Evolutionary conservation across 92 coral and sea anemone species (phyloP).

Genomic region (Meandrina meandrites): DNA sequence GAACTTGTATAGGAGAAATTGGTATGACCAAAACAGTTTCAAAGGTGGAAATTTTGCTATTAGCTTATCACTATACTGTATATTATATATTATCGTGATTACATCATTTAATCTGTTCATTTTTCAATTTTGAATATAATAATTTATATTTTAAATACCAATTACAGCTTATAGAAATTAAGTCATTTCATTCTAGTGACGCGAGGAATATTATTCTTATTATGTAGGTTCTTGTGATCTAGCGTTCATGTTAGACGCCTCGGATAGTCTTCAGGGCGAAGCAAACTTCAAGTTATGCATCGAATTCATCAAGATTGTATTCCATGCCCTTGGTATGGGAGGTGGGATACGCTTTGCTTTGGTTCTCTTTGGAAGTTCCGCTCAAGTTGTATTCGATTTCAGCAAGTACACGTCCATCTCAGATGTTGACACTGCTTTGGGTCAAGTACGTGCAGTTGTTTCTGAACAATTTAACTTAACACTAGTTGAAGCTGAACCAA

Average conservation of each 20-base stretch:
- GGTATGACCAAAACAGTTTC: no score
- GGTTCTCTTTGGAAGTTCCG: conserved; percentile 74
- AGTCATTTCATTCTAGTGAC: background rate
- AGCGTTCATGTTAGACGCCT: conserved; percentile 80
- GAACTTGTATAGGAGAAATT: no score
- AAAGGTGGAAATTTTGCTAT: no score
- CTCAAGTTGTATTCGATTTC: conserved; percentile 77
- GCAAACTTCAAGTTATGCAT: conserved; percentile 63
- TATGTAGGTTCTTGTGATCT: conserved; percentile 63
- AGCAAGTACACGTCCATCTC: conserved; percentile 66
- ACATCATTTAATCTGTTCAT: no score
- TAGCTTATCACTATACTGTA: no score
- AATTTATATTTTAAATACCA: no score
- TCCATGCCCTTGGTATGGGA: conserved; percentile 66
- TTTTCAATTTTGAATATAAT: no score
- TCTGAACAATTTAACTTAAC: background rate
- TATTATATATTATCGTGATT: no score
- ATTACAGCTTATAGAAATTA: background rate
- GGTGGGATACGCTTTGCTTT: conserved; percentile 68
- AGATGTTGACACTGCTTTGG: conserved; percentile 48
- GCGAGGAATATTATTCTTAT: background rate
- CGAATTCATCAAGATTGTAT: conserved; percentile 66
- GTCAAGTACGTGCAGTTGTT: conserved; percentile 32
- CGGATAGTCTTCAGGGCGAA: conserved; percentile 61
- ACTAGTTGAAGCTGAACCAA: background rate